These are phyloP conservation scores for Acrobasis suavella DNA, from an alignment of 2,888 invertebrate genomes.

Conservation along the genomic window DNA sequence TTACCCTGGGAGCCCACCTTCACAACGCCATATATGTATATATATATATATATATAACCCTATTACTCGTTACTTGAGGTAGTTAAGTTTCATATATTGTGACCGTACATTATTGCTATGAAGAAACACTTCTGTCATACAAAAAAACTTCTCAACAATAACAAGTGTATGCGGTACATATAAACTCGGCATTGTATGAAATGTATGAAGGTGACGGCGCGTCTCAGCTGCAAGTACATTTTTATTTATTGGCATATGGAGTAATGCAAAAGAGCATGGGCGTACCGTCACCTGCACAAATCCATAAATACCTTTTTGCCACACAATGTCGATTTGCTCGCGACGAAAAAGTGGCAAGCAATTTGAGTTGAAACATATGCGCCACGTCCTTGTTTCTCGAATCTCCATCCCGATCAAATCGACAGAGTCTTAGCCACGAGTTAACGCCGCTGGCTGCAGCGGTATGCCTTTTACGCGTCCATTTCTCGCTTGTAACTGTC, in stretches of 20 bases:
- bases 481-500: too few relatives aligned
- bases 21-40: conserved; percentile 51
- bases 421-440: neutral
- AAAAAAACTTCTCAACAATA: conserved; percentile 66
- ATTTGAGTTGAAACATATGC: neutral
- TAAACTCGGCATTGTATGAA: conserved; percentile 45
- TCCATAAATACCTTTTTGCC: neutral
- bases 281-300: neutral
- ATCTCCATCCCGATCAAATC: neutral
- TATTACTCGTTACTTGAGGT: conserved; percentile 78
- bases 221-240: conserved; percentile 23
- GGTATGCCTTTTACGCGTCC: too few relatives aligned
- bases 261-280: conserved; percentile 1
- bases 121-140: conserved; percentile 67
- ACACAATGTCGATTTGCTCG: conserved; percentile 5
- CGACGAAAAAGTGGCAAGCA: neutral
- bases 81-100: conserved; percentile 73
- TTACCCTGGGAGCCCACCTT: conserved; percentile 41
- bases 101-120: conserved; percentile 69
- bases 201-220: conserved; percentile 24
- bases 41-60: conserved; percentile 36
- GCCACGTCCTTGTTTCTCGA: too few relatives aligned
- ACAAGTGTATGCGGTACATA: conserved; percentile 56
- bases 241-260: neutral
- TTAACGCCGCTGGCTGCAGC: too few relatives aligned